A percentile compares a stretch with the other conserved stretches of the same genome.
Conservation (phyloP, 1,140 invertebrate genomes). For the Ceratina australensis region DNA sequence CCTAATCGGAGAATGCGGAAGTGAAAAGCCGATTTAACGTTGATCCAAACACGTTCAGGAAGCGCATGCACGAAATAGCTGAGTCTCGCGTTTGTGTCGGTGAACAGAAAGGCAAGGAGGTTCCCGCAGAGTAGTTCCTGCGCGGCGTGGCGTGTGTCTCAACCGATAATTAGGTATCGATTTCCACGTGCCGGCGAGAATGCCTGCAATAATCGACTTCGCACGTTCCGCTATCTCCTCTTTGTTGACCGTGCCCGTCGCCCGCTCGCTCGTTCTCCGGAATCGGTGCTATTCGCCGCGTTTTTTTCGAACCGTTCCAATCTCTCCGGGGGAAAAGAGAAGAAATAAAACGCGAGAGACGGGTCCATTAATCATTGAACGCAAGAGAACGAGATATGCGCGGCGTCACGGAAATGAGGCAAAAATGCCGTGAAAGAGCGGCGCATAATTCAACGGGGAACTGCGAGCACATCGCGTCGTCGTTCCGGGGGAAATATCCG, state of each 20-base stretch:
- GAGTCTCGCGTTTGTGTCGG: no score
- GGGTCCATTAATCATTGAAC: constrained; percentile 41
- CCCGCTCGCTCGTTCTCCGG: background rate
- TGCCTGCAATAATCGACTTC: constrained; percentile 48
- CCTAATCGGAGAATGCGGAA: no score
- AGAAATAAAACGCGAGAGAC: background rate
- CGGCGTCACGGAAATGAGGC: constrained; percentile 38
- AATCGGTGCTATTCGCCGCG: constrained; percentile 23
- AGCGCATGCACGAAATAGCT: constrained; percentile 32
- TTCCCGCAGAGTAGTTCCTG: constrained; percentile 18
- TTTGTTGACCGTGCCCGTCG: constrained; percentile 14
- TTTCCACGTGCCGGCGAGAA: constrained; percentile 41
- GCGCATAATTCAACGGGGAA: constrained; percentile 27
- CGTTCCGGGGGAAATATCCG: constrained; percentile 1
- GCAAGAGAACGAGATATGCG: background rate
- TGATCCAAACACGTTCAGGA: constrained; percentile 4
- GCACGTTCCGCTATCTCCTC: constrained; percentile 29
- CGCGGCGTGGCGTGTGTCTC: constrained; percentile 31
- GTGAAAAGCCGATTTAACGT: background rate
- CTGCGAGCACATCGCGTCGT: background rate
- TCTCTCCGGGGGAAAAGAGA: no score
- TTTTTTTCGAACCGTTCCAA: constrained; percentile 22
- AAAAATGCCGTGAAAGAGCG: constrained; percentile 35
- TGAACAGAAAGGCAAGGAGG: constrained; percentile 7
- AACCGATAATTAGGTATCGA: constrained; percentile 49